A percentile compares a stretch with the other conserved stretches of the same genome.
These are phyloP conservation scores for Ramazzottius varieornatus DNA, from an alignment of 2,888 invertebrate genomes.

Conservation along the genomic window DNA sequence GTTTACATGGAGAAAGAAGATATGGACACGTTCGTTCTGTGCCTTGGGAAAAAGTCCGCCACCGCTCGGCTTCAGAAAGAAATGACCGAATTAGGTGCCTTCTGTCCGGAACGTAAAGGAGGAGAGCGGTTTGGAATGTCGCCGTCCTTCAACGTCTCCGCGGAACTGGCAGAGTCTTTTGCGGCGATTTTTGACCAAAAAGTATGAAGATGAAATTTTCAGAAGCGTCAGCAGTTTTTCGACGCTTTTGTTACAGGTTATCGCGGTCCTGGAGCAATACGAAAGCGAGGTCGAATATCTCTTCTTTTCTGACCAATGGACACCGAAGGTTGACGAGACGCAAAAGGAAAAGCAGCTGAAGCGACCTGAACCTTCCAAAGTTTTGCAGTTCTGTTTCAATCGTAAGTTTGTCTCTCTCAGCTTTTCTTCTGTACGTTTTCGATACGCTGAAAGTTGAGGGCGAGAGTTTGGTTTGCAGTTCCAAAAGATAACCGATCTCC, in stretches of 20 bases:
- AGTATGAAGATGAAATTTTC: slow-evolving; percentile 10
- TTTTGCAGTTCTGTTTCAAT: background rate
- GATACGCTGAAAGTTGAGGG: background rate
- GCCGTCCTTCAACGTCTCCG: slow-evolving; percentile 17
- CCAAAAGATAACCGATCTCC: background rate
- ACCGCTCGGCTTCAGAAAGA: slow-evolving; percentile 60
- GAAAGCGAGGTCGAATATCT: slow-evolving; percentile 66
- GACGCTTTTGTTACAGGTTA: slow-evolving; percentile 6
- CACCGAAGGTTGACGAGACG: slow-evolving; percentile 17
- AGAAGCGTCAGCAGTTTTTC: too few relatives aligned
- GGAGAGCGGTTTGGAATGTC: slow-evolving; percentile 16
- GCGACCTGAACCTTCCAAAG: background rate
- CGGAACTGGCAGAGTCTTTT: slow-evolving; percentile 23
- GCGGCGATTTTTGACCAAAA: slow-evolving; percentile 19
- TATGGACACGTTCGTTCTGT: slow-evolving; percentile 76
- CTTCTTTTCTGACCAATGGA: slow-evolving; percentile 86
- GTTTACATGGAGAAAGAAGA: slow-evolving; percentile 64
- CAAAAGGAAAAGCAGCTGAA: background rate
- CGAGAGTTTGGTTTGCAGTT: background rate
- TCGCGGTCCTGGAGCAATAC: slow-evolving; percentile 31
- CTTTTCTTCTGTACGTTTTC: background rate
- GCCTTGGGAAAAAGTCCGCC: slow-evolving; percentile 64
- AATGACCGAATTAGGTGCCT: slow-evolving; percentile 50
- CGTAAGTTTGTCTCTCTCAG: background rate
- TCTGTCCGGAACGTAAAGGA: slow-evolving; percentile 6